Percentiles rank a stretch among this genome's conserved stretches.
phyloP scores from a whole-genome alignment of 1,140 invertebrate species.

The Zophobas atratus region DNA sequence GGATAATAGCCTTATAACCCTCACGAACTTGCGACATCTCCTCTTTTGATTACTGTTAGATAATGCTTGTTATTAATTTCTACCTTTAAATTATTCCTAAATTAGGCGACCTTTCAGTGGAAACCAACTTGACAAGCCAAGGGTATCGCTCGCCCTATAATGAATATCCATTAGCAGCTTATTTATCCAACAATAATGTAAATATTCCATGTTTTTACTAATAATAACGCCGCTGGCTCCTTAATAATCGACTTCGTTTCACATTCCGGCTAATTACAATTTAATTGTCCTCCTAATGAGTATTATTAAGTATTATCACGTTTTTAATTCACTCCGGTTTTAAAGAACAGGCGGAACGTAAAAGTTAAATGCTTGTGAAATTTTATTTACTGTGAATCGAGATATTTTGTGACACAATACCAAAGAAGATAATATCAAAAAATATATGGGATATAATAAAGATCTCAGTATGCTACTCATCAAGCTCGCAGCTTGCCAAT shows the following conservation, averaged over 20 bases:
- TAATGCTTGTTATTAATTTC: neutral
- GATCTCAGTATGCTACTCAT: constrained; percentile 62
- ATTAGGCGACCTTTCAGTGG: too few species aligned
- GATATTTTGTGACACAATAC: neutral
- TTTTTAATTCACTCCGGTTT: neutral
- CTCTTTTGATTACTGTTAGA: too few species aligned
- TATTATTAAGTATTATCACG: constrained; percentile 5
- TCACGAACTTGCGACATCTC: too few species aligned
- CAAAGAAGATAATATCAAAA: constrained; percentile 26
- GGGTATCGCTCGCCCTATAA: too few species aligned
- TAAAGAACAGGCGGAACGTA: neutral
- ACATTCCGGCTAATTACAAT: constrained; percentile 14
- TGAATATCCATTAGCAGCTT: too few species aligned
- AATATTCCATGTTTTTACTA: too few species aligned
- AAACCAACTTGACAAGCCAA: too few species aligned
- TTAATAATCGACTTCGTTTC: neutral
- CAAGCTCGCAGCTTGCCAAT: constrained; percentile 65
- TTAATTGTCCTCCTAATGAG: neutral
- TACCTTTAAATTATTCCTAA: neutral
- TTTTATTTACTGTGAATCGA: neutral
- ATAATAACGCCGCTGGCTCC: neutral
- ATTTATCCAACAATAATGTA: too few species aligned
- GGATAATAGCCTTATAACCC: too few species aligned
- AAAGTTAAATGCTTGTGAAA: neutral
- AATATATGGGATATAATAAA: constrained; percentile 60